Conservation (phyloP, 2,888 invertebrate genomes). For the Eristalis tenax region DNA sequence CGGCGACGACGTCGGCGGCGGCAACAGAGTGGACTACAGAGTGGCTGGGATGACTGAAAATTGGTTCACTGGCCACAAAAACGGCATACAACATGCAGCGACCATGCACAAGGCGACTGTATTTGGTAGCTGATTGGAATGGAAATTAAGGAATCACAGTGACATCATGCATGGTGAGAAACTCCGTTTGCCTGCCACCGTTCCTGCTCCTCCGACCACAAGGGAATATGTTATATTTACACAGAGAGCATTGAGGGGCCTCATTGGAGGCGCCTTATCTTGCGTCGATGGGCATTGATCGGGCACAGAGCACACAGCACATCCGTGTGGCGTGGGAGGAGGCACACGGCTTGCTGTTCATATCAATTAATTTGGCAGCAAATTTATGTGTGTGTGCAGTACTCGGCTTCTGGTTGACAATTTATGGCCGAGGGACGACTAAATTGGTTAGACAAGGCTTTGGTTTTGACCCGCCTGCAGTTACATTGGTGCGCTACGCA, state of each 20-base stretch:
- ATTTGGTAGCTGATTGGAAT: constrained; percentile 71
- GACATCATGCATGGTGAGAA: constrained; percentile 63
- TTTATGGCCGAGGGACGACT: constrained; percentile 11
- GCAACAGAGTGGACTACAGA: not conserved
- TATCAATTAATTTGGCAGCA: constrained; percentile 31
- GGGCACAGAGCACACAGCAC: not conserved
- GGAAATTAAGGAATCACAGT: constrained; percentile 72
- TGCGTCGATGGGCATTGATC: constrained; percentile 5
- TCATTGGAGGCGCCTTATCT: not conserved
- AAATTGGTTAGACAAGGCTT: not conserved
- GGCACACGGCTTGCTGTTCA: not conserved
- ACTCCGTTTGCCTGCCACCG: constrained; percentile 3
- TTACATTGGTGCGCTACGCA: no score
- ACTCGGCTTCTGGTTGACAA: constrained; percentile 1
- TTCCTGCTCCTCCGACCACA: not conserved
- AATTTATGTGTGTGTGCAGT: constrained; percentile 1
- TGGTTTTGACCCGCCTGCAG: not conserved
- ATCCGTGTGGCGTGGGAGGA: constrained; percentile 9
- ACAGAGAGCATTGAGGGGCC: not conserved
- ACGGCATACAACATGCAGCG: constrained; percentile 31
- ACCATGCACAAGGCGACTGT: constrained; percentile 17
- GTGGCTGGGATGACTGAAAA: constrained; percentile 40
- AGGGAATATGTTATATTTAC: constrained; percentile 4
- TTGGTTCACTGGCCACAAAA: constrained; percentile 62
- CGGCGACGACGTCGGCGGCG: no score